Conservation (phyloP, 2,888 invertebrate genomes). For the Ditula angustiorana region DNA sequence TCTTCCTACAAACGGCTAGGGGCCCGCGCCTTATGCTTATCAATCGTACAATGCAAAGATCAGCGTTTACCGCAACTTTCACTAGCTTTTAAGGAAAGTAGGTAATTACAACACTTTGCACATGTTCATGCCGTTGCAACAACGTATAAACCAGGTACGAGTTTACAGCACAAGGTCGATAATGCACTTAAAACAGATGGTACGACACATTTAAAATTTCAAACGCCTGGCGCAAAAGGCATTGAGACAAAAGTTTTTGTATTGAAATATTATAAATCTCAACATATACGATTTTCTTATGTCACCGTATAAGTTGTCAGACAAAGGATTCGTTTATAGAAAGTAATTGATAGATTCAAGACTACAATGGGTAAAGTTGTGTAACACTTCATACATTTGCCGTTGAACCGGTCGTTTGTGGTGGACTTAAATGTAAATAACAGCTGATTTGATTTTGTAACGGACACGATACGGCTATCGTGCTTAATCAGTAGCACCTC, state of each 20-base stretch:
- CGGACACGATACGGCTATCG: slow-evolving; percentile 20
- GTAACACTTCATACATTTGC: slow-evolving; percentile 1
- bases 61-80: slow-evolving; percentile 34
- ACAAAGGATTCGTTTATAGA: neutral
- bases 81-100: slow-evolving; percentile 39
- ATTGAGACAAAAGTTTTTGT: neutral
- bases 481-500: slow-evolving; percentile 13
- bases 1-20: slow-evolving; percentile 31
- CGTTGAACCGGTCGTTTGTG: neutral
- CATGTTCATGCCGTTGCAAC: slow-evolving; percentile 25
- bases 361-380: neutral
- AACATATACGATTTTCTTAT: neutral
- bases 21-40: slow-evolving; percentile 36
- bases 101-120: slow-evolving; percentile 36
- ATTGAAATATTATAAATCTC: neutral
- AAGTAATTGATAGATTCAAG: neutral
- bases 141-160: neutral
- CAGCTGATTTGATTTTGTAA: slow-evolving; percentile 22
- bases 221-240: neutral
- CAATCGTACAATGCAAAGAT: slow-evolving; percentile 38
- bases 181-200: slow-evolving; percentile 16
- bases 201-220: neutral
- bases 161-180: neutral
- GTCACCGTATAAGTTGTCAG: too few species aligned
- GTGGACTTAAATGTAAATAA: slow-evolving; percentile 17